Evolutionary conservation across 2,888 invertebrate species (phyloP).

Genomic region (Lysandra coridon): DNA sequence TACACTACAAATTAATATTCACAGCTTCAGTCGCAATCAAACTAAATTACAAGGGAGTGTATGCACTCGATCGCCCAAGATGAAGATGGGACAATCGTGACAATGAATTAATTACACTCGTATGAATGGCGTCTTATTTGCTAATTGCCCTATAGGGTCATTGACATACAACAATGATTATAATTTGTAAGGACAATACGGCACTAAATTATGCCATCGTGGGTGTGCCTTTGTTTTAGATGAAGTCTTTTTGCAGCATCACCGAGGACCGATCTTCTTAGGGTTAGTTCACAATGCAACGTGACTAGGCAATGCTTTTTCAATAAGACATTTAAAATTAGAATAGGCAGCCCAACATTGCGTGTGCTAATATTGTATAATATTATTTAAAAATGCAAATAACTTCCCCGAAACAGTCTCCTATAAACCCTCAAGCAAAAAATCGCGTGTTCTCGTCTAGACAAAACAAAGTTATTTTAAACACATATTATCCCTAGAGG

Average conservation of each 20-base stretch:
- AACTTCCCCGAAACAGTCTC: background rate
- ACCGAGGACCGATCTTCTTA: background rate
- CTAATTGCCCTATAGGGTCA: conserved; percentile 21
- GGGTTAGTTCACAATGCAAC: background rate
- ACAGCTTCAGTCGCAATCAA: conserved; percentile 14
- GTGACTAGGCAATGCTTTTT: background rate
- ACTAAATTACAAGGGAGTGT: conserved; percentile 12
- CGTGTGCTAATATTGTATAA: too few relatives aligned
- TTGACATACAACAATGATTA: conserved; percentile 5
- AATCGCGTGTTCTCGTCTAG: background rate
- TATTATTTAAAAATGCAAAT: background rate
- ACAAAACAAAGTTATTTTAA: background rate
- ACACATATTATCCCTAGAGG: conserved; percentile 1
- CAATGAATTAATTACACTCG: conserved; percentile 28
- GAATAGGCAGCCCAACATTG: background rate
- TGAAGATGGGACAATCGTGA: conserved; percentile 27
- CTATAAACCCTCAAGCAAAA: background rate
- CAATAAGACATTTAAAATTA: background rate
- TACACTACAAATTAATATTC: conserved; percentile 35
- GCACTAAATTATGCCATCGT: conserved; percentile 5
- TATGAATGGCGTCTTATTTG: conserved; percentile 28
- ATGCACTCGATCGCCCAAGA: conserved; percentile 25
- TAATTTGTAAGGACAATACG: conserved; percentile 1
- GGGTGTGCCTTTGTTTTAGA: conserved; percentile 2
- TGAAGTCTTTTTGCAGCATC: background rate